Base-by-base conservation (phyloP, 2,797 vertebrate species). In the Mico argentatus region DNA sequence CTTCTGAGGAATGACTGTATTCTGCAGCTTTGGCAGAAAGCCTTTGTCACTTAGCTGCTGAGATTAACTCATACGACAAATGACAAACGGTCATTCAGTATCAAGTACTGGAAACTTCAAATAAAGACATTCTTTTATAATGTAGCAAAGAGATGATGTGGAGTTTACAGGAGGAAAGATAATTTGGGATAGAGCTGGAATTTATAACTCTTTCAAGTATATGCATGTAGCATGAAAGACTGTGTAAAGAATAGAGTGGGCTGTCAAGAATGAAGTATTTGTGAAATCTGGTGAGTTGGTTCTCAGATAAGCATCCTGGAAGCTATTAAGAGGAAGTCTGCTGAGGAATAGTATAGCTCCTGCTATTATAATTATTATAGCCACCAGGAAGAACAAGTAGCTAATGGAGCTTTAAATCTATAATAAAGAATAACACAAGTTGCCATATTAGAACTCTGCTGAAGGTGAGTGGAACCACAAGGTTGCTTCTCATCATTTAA, bases 331-430 rank as follows among this genome's bases (percentile, higher is more conserved):
- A 90, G 93, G 91, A 95, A 88, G 77, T 92, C 72, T 7, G 70
- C 85, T 30, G 90, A 84, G 87, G 80, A 97, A 90, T 89, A 48
- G 86, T 64, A 33, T 83, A 77, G 57, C 64, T 94, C 92, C 79
- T 96, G 87, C 88, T 92, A 10, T 88, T 96, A 39, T 3, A 27
- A 46, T 94, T 64, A 88, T 94, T 90, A 88, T 39, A 95, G 59
- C 79, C 76, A 75, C 85, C 75, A 96, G 96, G 95, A 98, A 97
- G 95, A 96, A 79, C 95, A 93, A 81, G 52, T 83, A 89, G 46
- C 90, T 98, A 98, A 97, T 94, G 93, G 94, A 52, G 61, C 85
- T 97, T 92, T 97, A 92, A 92, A 89, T 92, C 87, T 88, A 52
- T 92, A 86, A 95, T 95, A 85, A 85, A 94, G 89, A 91, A 73